Evolutionary conservation across 53 echinoderm and acorn worm genomes (phyloP), one percentile per base, ranked within the genome.

Genomic region (Luidia sarsii): DNA sequence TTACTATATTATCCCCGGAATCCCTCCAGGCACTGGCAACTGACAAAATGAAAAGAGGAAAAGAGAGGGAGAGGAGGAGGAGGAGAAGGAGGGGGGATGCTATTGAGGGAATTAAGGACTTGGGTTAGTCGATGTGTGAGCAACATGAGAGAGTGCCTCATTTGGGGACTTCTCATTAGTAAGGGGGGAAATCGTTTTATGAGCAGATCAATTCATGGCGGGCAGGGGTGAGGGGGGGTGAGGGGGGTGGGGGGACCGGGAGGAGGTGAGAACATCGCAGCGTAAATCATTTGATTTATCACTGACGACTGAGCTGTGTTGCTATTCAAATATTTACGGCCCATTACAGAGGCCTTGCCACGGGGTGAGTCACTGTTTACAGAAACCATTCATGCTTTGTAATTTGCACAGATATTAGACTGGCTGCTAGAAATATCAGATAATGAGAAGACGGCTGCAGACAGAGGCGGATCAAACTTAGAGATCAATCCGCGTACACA

Each of bases 101-200:
- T 72, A 72, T 56, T 72, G 56, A 72, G 57, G 57, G 56, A 72
- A 50, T n/a, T 72, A 72, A 54, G 39, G 56, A 72, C 57, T 39
- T 24, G 14, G 57, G 57, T n/a, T n/a, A n/a, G n/a, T 36, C 36
- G 25, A 33, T 21, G 35, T 52, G 52, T 51, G 32, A 53, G 53
- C 52, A 71, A 71, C 34, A 52, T 21, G 30, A 11, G 28, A 72
- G 41, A 72, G 22, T 57, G 38, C 37, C 37, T 2, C 33, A 31
- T 7, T 69, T 48, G 29, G 48, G 29, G n/a, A 32, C 1, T 32
- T 71, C 7, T 50, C 36, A 51, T 54, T 36, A 18, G 41, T 68
- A 32, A 53, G 3, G 24, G 19, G 71, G 35, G 35, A 16, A 71
- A 35, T 71, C 8, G 13, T 71, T 32, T 71, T 28, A 4, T 15